A percentile compares a stretch with the other conserved stretches of the same genome.
Evolutionary conservation across 2,113 vertebrate species (phyloP).

Genomic region (Micromys minutus): DNA sequence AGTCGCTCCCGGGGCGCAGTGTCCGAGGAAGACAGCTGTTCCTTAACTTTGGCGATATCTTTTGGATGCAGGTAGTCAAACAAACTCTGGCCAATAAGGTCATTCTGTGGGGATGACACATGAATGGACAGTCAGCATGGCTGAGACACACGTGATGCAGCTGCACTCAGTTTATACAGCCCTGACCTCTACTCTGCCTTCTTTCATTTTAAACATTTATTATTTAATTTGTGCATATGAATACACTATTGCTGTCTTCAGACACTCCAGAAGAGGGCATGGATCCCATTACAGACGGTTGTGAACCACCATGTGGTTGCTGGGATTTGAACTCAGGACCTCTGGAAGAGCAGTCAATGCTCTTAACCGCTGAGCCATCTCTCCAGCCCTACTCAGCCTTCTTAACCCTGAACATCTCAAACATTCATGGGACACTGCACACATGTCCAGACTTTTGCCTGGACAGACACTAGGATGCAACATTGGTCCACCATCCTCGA

Average conservation of each 20-base stretch:
- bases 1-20: slow-evolving; percentile 96
- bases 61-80: slow-evolving; percentile 99
- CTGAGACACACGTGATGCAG: not conserved
- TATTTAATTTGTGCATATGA: too few species aligned
- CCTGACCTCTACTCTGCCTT: not conserved
- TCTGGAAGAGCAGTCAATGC: too few species aligned
- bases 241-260: too few species aligned
- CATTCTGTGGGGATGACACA: slow-evolving; percentile 88
- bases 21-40: slow-evolving; percentile 98
- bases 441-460: not conserved
- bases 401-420: not conserved
- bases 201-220: too few species aligned
- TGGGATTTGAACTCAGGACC: too few species aligned
- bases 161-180: not conserved
- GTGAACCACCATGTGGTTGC: too few species aligned
- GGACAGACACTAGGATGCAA: not conserved
- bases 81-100: slow-evolving; percentile 98
- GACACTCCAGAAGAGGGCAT: too few species aligned
- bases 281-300: too few species aligned
- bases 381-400: not conserved
- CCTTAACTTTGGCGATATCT: slow-evolving; percentile 99
- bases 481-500: not conserved
- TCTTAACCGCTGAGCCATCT: too few species aligned
- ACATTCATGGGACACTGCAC: not conserved
- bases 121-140: slow-evolving; percentile 1